Percentiles rank a stretch among this genome's conserved stretches.
phyloP scores from a whole-genome alignment of 1,140 invertebrate genomes.

The Venustaconcha ellipsiformis region DNA sequence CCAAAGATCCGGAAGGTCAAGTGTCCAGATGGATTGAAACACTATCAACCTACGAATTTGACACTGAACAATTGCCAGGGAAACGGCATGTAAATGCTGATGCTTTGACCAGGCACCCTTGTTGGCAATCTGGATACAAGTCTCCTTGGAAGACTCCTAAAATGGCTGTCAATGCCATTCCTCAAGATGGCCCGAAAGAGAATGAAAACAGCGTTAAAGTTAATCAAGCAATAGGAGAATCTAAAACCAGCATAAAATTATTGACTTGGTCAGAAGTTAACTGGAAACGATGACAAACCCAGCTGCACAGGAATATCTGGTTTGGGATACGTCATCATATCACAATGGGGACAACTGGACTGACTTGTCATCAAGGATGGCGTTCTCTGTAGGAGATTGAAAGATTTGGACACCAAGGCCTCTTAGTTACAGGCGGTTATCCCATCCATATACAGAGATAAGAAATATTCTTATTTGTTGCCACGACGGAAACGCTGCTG shows the following conservation, averaged over 20 bases:
- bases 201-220: neutral
- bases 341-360: too few species aligned
- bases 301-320: neutral
- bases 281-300: neutral
- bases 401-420: neutral
- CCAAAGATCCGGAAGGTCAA: constrained; percentile 38
- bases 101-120: constrained; percentile 30
- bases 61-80: constrained; percentile 42
- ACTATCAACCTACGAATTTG: constrained; percentile 36
- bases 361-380: too few species aligned
- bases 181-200: too few species aligned
- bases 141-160: too few species aligned
- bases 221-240: neutral
- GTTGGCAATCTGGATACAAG: constrained; percentile 2
- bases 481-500: constrained; percentile 3
- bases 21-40: constrained; percentile 17
- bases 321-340: neutral
- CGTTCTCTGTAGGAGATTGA: too few species aligned
- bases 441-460: constrained; percentile 6
- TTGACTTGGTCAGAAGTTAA: neutral
- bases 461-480: neutral
- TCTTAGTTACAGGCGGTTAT: constrained; percentile 4
- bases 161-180: neutral
- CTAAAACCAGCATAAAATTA: neutral
- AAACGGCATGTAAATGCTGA: constrained; percentile 49